Evolutionary conservation across 2,888 invertebrate genomes (phyloP), one percentile per base, ranked within the genome.

Genomic region (Abrostola tripartita): DNA sequence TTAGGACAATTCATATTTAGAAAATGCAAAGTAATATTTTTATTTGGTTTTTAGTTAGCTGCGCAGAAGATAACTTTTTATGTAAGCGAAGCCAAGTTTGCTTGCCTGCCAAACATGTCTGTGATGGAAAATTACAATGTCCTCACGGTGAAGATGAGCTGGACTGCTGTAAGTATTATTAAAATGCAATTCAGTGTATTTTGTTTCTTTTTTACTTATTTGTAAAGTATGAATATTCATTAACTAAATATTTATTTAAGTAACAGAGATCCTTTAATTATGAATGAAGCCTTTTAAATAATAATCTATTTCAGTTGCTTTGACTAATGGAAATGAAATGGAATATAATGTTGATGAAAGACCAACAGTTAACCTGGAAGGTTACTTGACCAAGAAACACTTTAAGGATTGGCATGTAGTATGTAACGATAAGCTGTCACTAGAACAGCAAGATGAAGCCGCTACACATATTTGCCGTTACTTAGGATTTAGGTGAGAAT

Each of bases 81-180:
- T 98, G 98, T 81, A 93, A 94, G 49, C 85, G 92, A 57, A 97
- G 97, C 82, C 95, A 95, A 83, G 90, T 88, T 38, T 98, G 98
- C 81, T 89, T 98, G 61, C 92, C 96, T 0, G 81, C 88, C 9
- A 84, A 90, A 47, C 93, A 95, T 71, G 95, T 95, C 14, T 98
- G 98, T 83, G 96, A 98, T 87, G 95, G 95, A 37, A 87, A 84
- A 51, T 78, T 90, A 0, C 96, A 98, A 75, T 98, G 98, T 84
- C 91, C 92, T 14, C 89, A 95, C 72, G 95, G 95, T 37, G 98
- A 98, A 90, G 98, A 98, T 84, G 98, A 98, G 93, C 83, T 95
- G 56, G 96, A 97, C 85, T 98, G 98, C 85, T 96, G 97, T 97
- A 90, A 96, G 97, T 90, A 42, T 52, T 7, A 0, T 50, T 42